phyloP scores from a whole-genome alignment of 1,140 invertebrate species.

The Leptinotarsa lineolata region DNA sequence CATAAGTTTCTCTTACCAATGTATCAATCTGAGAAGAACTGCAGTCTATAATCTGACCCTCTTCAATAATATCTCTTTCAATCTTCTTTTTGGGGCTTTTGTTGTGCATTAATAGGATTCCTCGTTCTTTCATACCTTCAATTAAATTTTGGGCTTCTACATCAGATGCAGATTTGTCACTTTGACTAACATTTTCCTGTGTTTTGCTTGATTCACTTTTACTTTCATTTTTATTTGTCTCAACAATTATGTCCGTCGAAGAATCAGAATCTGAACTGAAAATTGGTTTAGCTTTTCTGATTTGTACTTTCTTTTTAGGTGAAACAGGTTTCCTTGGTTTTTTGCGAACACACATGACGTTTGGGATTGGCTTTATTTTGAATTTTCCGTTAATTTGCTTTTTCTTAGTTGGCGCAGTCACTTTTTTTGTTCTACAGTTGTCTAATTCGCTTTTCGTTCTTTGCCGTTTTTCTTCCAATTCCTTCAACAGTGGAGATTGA shows the following conservation, averaged over 20 bases:
- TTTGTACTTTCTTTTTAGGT: not conserved
- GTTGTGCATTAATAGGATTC: conserved; percentile 22
- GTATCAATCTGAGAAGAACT: conserved; percentile 19
- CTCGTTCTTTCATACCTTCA: conserved; percentile 24
- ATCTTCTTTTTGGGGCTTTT: conserved; percentile 21
- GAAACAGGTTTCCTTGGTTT: not conserved
- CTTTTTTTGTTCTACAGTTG: not conserved
- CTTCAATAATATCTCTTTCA: not conserved
- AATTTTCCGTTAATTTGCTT: not conserved
- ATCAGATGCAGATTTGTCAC: conserved; percentile 18
- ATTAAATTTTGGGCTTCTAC: conserved; percentile 25
- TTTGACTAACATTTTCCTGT: not conserved
- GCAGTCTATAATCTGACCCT: not conserved
- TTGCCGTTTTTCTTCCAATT: conserved; percentile 15
- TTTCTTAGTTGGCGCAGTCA: not conserved
- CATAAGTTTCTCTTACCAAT: conserved; percentile 8
- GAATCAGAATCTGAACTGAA: not conserved
- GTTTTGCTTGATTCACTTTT: not conserved
- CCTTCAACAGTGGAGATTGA: not conserved
- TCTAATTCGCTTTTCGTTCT: not conserved
- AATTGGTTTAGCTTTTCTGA: not conserved
- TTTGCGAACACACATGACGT: not conserved
- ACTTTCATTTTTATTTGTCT: not conserved
- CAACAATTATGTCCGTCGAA: not conserved
- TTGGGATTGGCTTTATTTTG: conserved; percentile 19